These are phyloP conservation scores for Chlorocebus sabaeus DNA, from an alignment of 2,113 vertebrate species.

Conservation along the genomic window DNA sequence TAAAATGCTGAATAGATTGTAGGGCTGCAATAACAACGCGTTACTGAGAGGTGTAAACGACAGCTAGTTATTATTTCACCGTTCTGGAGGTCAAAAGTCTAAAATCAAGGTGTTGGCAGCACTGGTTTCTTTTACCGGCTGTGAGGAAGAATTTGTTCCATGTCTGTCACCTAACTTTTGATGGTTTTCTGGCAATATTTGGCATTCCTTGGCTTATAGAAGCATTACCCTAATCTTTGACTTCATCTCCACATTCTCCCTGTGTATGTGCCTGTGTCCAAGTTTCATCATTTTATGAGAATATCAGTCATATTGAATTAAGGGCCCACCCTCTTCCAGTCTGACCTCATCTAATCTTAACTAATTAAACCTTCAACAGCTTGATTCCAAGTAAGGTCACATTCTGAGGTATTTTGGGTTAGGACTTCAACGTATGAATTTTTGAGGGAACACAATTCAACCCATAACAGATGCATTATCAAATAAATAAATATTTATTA, in stretches of 20 bases:
- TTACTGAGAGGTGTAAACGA: neutral
- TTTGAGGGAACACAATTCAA: neutral
- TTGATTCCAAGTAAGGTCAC: neutral
- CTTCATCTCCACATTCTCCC: neutral
- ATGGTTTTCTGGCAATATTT: neutral
- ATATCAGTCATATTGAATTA: neutral
- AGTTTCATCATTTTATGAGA: neutral
- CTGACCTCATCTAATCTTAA: neutral
- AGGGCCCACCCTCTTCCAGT: fast-evolving
- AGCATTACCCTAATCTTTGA: neutral
- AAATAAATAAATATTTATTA: neutral
- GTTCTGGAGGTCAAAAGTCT: neutral
- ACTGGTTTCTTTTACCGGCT: neutral
- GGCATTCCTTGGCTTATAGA: neutral
- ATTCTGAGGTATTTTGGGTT: neutral
- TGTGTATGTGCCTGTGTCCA: neutral
- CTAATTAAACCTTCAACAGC: neutral
- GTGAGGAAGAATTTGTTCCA: neutral
- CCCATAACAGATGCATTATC: neutral
- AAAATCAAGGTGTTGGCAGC: neutral
- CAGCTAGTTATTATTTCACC: neutral
- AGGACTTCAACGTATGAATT: neutral
- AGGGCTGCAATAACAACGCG: neutral
- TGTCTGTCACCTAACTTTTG: neutral
- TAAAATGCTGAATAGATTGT: neutral